Evolutionary conservation across 2,888 invertebrate species (phyloP).

Genomic region (Brachyptera putata): DNA sequence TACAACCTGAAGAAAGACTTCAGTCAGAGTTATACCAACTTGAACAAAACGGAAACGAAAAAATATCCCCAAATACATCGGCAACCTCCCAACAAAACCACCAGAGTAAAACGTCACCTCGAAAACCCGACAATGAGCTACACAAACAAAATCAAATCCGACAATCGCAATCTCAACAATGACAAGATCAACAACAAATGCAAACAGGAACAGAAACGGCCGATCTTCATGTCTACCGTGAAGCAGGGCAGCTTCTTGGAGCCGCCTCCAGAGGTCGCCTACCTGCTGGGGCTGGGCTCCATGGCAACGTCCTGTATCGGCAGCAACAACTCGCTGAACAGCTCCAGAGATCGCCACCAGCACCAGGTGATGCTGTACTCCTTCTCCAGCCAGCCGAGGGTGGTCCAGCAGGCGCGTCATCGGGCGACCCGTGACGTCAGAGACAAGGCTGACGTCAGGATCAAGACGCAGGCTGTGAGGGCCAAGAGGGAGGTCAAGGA

Average conservation of each 20-base stretch:
- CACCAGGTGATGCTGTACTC: constrained; percentile 38
- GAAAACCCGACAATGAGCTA: neutral
- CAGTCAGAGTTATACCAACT: constrained; percentile 2
- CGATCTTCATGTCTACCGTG: constrained; percentile 73
- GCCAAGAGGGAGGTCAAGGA: neutral
- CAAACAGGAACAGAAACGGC: constrained; percentile 33
- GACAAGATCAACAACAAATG: constrained; percentile 25
- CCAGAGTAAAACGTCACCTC: constrained; percentile 25
- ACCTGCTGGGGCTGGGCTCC: constrained; percentile 55
- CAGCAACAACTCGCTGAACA: constrained; percentile 41
- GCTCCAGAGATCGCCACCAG: constrained; percentile 29
- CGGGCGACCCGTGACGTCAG: too few species aligned
- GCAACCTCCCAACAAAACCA: constrained; percentile 39
- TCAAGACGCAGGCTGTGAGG: neutral
- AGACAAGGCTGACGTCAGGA: constrained; percentile 26
- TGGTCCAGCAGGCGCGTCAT: constrained; percentile 36
- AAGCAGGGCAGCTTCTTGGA: constrained; percentile 73
- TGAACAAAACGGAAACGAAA: neutral
- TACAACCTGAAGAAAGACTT: neutral
- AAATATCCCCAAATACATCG: constrained; percentile 35
- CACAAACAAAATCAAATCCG: constrained; percentile 2
- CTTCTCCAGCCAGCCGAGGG: constrained; percentile 40
- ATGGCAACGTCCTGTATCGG: constrained; percentile 42
- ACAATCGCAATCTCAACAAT: constrained; percentile 3
- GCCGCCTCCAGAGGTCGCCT: constrained; percentile 68